Conservation (phyloP, 2,888 invertebrate species). For the Drosophila histrio region DNA sequence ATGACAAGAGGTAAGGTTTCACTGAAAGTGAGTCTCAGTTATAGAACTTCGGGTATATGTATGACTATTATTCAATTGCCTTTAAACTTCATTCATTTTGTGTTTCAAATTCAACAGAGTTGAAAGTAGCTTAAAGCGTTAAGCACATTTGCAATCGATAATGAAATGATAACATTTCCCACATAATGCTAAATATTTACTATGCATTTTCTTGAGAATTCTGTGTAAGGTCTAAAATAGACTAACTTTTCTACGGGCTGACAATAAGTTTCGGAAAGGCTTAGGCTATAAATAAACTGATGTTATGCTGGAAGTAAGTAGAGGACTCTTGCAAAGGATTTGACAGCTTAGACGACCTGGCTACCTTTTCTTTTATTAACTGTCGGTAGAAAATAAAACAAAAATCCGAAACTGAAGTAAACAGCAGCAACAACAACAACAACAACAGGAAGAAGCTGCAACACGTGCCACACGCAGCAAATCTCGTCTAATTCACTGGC, state of each 20-base stretch:
- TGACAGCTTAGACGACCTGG: slow-evolving; percentile 42
- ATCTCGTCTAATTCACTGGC: slow-evolving; percentile 60
- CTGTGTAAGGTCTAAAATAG: not conserved
- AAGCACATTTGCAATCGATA: slow-evolving; percentile 4
- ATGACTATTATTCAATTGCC: not conserved
- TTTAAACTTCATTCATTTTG: not conserved
- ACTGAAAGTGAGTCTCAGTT: not conserved
- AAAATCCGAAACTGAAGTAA: slow-evolving; percentile 17
- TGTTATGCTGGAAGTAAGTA: not conserved
- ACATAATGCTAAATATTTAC: not conserved
- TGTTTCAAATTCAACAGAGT: not conserved
- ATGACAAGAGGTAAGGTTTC: not conserved
- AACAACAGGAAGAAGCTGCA: not conserved
- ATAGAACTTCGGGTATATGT: not conserved
- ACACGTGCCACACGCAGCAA: slow-evolving; percentile 61
- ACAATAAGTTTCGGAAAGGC: slow-evolving; percentile 20
- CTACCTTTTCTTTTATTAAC: slow-evolving; percentile 45
- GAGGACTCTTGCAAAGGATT: slow-evolving; percentile 25
- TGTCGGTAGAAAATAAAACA: slow-evolving; percentile 29
- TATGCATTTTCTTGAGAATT: not conserved
- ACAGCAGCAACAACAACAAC: slow-evolving; percentile 2
- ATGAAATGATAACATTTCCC: slow-evolving; percentile 1
- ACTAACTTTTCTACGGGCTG: not conserved
- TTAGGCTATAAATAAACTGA: slow-evolving; percentile 29
- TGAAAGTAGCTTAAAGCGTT: not conserved